Evolutionary conservation across 1,140 invertebrate genomes (phyloP), one percentile per base, ranked within the genome.

Genomic region (Himalopsyche phryganea): DNA sequence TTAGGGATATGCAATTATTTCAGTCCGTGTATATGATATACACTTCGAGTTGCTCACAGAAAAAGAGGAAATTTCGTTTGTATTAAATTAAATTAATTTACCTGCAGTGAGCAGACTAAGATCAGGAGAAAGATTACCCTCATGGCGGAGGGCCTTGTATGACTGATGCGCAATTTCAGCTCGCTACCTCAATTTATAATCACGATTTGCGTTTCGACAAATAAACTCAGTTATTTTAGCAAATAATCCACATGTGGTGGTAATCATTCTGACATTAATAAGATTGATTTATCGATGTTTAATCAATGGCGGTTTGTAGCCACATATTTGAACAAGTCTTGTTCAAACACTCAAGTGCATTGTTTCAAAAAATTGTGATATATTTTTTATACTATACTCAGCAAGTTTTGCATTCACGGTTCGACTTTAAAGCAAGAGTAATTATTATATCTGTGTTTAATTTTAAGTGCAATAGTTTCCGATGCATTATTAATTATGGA

Each of bases 71-170:
- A 46, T 15, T 36, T 35, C 14, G 9, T 35, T 50, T 10, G 5
- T 49, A 13, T 49, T n/a, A 33, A 49, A 13, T 11, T 28, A 9
- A 28, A 5, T 28, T 28, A 28, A 19, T 47, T 54, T 63, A 63
- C 61, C 61, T 63, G 61, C 61, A 58, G 51, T 28, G 52, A 55
- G 61, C 61, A 63, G 61, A 63, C 45, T 56, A 63, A 58, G 61
- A 63, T 63, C 61, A 63, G 61, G 57, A 63, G 55, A 46, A 59
- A 33, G 32, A 46, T 41, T 32, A 56, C 61, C 61, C 57, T 63
- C 61, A 63, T 63, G 42, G 52, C 61, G 51, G 61, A 63, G 56
- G 61, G 57, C 52, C 47, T 50, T 50, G 52, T 56, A 18, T 51
- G 57, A 63, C 61, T 63, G 61, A 63, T 63, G 49, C 50, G 18